phyloP scores from a whole-genome alignment of 2,888 invertebrate genomes.

The Rhorus exstirpatorius region DNA sequence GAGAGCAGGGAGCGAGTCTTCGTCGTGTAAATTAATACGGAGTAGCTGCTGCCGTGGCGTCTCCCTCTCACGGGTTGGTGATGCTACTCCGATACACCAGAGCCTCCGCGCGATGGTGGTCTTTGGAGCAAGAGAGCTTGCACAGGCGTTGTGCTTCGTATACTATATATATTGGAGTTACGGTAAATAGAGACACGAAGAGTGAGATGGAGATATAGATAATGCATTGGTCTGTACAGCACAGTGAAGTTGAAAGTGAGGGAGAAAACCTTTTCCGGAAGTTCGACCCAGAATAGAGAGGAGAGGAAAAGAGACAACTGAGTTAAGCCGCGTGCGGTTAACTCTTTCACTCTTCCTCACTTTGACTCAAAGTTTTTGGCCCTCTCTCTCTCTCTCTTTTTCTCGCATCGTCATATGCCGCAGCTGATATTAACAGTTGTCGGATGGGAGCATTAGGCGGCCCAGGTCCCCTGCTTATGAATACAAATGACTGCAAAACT shows the following conservation, averaged over 20 bases:
- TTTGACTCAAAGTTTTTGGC: constrained; percentile 41
- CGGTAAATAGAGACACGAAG: constrained; percentile 15
- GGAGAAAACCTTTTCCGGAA: constrained; percentile 52
- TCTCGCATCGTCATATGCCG: constrained; percentile 38
- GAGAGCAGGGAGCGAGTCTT: constrained; percentile 24
- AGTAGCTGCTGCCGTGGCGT: constrained; percentile 44
- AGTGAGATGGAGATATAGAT: constrained; percentile 16
- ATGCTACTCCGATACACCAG: constrained; percentile 9
- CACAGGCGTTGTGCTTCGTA: constrained; percentile 6
- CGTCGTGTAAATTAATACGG: constrained; percentile 67
- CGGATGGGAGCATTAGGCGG: constrained; percentile 68
- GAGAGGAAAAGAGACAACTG: constrained; percentile 14
- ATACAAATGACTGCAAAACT: constrained; percentile 68
- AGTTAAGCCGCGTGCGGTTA: constrained; percentile 63
- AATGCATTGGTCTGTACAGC: constrained; percentile 8
- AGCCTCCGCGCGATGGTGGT: constrained; percentile 8
- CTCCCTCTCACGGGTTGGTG: constrained; percentile 25
- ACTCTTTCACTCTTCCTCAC: constrained; percentile 47
- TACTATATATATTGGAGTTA: not conserved
- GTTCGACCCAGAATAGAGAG: constrained; percentile 23
- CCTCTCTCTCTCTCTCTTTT: constrained; percentile 22
- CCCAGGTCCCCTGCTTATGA: constrained; percentile 68
- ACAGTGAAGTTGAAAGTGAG: not conserved
- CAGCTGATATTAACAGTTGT: constrained; percentile 69
- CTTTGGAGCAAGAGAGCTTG: constrained; percentile 37